Conservation (phyloP, 2,888 invertebrate species). For the Meghimatium bilineatum region DNA sequence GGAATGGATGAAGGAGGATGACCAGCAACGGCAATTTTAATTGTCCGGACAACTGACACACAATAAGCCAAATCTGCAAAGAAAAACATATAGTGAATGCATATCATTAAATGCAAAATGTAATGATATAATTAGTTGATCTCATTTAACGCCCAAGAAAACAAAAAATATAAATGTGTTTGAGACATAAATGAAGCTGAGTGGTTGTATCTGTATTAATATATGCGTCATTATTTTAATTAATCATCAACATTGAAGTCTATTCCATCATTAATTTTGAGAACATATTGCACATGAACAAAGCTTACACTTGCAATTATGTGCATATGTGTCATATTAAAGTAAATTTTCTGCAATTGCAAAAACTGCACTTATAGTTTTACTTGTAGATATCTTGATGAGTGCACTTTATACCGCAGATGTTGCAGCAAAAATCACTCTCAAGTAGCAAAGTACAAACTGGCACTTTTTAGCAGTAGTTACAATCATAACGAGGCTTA, state of each 20-base stretch:
- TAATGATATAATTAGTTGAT: background rate
- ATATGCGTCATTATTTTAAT: background rate
- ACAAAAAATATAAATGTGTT: background rate
- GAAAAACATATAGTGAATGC: too few species aligned
- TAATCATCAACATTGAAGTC: too few species aligned
- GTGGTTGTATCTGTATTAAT: background rate
- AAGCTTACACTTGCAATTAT: background rate
- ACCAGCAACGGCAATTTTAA: constrained; percentile 46
- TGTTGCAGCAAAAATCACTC: background rate
- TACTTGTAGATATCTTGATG: background rate
- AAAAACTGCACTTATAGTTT: background rate
- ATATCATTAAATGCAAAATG: background rate
- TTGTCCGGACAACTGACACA: constrained; percentile 10
- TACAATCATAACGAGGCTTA: constrained; percentile 44
- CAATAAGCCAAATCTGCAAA: constrained; percentile 8
- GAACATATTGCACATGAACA: background rate
- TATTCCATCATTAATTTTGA: background rate
- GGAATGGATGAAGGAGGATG: constrained; percentile 46
- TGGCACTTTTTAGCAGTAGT: constrained; percentile 22
- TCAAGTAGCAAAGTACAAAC: background rate
- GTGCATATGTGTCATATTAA: background rate
- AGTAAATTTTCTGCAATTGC: background rate
- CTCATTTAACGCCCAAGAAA: background rate
- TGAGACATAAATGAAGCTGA: background rate
- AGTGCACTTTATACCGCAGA: background rate